Evolutionary conservation across 1,140 invertebrate species (phyloP), one percentile per base, ranked within the genome.

Genomic region (Paraescarpia echinospica): DNA sequence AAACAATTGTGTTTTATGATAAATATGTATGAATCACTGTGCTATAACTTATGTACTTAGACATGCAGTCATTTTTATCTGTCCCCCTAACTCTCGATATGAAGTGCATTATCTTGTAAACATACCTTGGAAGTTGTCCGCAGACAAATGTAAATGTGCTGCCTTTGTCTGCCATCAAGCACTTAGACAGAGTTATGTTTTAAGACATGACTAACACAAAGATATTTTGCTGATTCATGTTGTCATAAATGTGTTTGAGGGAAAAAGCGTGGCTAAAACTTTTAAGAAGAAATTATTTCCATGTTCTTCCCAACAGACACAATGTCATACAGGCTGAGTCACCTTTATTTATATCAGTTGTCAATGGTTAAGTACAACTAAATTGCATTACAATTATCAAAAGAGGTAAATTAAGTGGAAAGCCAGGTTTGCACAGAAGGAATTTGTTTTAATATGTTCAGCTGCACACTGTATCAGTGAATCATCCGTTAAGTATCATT

Each of bases 51-150:
- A 41, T 41, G 41, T 77, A 77, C 22, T 77, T 18, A 77, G 59
- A 77, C 59, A 77, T 77, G 27, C 59, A 77, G 22, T 31, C 27
- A 77, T 31, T 77, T 77, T 77, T 6, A 77, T 27, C 27, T 31
- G 59, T 27, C 59, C 59, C 59, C 59, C 59, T 41, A 12, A 77
- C n/a, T 77, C 59, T 77, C 59, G 22, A 18, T 77, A 27, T 77
- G 59, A 77, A 77, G 59, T 77, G 59, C 59, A 77, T 77, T 77
- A 77, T 77, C 59, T 77, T 77, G 59, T 77, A 77, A 77, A 77
- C 59, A 77, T 31, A 77, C 59, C 14, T 6, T 77, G 59, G 59
- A 77, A 77, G 59, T 77, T 77, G 59, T 77, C 59, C 12, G 27
- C 59, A 77, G 59, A 77, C 59, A 77, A 77, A 18, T 77, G 18